These are phyloP conservation scores for Rutpela maculata DNA, from an alignment of 2,888 invertebrate genomes.

Conservation along the genomic window DNA sequence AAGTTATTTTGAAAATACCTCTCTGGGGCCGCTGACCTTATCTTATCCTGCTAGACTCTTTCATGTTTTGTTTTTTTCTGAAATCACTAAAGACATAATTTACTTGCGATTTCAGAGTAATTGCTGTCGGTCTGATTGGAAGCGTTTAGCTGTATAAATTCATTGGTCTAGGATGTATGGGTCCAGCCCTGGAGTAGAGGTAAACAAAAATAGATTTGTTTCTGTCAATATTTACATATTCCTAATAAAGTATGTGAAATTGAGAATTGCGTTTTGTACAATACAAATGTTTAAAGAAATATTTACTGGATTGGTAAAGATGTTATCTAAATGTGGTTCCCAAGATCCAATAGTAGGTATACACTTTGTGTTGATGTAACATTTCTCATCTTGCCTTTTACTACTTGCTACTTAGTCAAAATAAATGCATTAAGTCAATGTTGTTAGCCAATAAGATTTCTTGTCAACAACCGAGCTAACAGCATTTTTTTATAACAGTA, in stretches of 20 bases:
- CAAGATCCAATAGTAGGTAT: slow-evolving; percentile 30
- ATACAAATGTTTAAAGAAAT: slow-evolving; percentile 6
- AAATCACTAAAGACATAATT: too few species aligned
- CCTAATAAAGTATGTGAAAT: slow-evolving; percentile 33
- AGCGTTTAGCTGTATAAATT: too few species aligned
- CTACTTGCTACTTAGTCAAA: slow-evolving; percentile 51
- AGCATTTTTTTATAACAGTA: slow-evolving; percentile 52
- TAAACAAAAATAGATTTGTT: not conserved
- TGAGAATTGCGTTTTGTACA: slow-evolving; percentile 21
- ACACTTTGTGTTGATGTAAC: slow-evolving; percentile 34
- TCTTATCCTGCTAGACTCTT: too few species aligned
- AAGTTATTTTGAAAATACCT: too few species aligned
- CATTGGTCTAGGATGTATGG: not conserved
- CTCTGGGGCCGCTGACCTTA: too few species aligned
- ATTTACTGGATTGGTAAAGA: slow-evolving; percentile 36
- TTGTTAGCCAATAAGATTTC: slow-evolving; percentile 50
- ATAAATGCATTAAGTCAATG: slow-evolving; percentile 50
- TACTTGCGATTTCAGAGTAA: too few species aligned
- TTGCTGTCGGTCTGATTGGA: too few species aligned
- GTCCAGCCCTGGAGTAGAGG: not conserved
- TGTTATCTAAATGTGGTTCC: slow-evolving; percentile 26
- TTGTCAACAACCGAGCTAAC: slow-evolving; percentile 54
- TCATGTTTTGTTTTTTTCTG: too few species aligned
- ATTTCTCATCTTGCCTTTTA: slow-evolving; percentile 29
- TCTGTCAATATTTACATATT: slow-evolving; percentile 33